Percentiles rank a stretch among this genome's conserved stretches.
Evolutionary conservation across 2,797 vertebrate genomes (phyloP).

Genomic region (Acipenser oxyrinchus): DNA sequence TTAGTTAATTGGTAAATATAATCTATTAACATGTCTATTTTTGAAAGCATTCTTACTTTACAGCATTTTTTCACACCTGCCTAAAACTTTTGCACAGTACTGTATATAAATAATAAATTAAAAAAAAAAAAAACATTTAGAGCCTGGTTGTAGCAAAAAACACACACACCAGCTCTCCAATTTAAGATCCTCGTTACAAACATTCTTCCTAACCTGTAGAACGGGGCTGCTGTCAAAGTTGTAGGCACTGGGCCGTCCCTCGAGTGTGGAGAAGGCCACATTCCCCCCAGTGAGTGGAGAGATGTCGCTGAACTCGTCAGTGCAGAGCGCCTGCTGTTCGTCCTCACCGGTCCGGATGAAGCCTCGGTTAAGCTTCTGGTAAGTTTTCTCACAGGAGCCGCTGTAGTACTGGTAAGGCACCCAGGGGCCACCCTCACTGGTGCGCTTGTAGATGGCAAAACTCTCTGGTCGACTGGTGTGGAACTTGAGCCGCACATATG

Average conservation of each 20-base stretch:
- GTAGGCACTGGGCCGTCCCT: conserved; percentile 46
- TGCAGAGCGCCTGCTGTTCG: conserved; percentile 65
- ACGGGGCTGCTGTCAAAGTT: conserved; percentile 71
- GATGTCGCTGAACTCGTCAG: conserved; percentile 71
- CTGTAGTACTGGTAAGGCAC: conserved; percentile 71
- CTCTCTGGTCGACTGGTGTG: conserved; percentile 70
- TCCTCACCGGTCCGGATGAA: conserved; percentile 65
- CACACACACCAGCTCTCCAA: too few species aligned
- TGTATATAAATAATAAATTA: too few species aligned
- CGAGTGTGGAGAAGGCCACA: too few species aligned
- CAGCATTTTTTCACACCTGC: too few species aligned
- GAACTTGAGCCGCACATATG: conserved; percentile 65
- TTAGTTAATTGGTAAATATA: too few species aligned
- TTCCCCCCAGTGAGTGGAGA: conserved; percentile 26
- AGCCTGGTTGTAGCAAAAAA: too few species aligned
- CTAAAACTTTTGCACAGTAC: too few species aligned
- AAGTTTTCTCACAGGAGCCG: conserved; percentile 65
- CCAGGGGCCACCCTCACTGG: conserved; percentile 59
- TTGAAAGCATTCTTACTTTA: too few species aligned
- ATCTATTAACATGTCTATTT: too few species aligned
- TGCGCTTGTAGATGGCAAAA: conserved; percentile 25
- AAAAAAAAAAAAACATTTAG: too few species aligned
- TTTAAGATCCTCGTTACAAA: too few species aligned
- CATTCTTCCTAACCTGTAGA: conserved; percentile 49
- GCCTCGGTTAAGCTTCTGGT: conserved; percentile 50